phyloP scores from a whole-genome alignment of 2,888 invertebrate species.

The Acanthosepion pharaonis region DNA sequence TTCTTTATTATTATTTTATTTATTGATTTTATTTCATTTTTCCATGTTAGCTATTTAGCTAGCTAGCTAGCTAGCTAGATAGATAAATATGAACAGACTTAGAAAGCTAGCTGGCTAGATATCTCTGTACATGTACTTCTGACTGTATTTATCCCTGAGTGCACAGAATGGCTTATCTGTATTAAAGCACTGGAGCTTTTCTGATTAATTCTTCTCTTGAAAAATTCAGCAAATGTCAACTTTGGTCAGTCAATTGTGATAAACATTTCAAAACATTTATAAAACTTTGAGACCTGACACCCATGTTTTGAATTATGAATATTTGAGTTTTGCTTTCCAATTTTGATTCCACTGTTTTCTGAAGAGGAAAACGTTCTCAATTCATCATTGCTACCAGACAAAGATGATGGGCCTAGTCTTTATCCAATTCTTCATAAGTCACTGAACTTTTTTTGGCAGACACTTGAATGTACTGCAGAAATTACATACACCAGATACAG shows the following conservation, averaged over 20 bases:
- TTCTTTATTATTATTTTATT: too few relatives aligned
- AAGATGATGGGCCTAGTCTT: neutral
- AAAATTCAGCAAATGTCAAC: neutral
- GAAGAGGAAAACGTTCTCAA: neutral
- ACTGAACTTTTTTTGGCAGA: neutral
- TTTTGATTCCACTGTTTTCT: neutral
- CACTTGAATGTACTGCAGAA: neutral
- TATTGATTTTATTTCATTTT: too few relatives aligned
- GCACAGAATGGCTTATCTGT: neutral
- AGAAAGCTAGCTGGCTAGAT: too few relatives aligned
- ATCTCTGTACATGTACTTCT: too few relatives aligned
- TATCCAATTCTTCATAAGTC: neutral
- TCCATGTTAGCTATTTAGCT: too few relatives aligned
- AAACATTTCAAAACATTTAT: neutral
- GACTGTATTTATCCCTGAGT: neutral
- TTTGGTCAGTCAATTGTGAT: neutral
- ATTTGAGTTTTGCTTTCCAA: neutral
- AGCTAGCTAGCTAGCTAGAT: too few relatives aligned
- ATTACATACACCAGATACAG: neutral
- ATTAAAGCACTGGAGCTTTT: neutral
- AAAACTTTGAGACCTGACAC: neutral
- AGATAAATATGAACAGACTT: too few relatives aligned
- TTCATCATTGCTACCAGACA: neutral
- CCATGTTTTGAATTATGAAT: neutral
- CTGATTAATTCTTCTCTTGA: neutral